Conservation (phyloP, 1,140 invertebrate species). For the Drusus annulatus region DNA sequence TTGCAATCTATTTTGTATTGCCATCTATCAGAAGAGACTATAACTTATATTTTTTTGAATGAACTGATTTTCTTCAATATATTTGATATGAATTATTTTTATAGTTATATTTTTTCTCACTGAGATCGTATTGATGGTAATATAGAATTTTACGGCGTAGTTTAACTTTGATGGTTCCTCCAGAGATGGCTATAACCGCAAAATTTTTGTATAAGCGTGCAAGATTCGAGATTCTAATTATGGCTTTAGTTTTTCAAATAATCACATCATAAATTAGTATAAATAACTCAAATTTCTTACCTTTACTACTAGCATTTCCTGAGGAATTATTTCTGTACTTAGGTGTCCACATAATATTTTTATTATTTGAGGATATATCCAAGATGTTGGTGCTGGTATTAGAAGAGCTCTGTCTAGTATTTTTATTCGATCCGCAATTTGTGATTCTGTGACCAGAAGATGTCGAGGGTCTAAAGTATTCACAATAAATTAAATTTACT, state of each 20-base stretch:
- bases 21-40: neutral
- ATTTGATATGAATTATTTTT: too few species aligned
- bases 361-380: constrained; percentile 13
- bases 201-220: too few species aligned
- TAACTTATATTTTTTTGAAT: neutral
- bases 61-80: too few species aligned
- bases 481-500: neutral
- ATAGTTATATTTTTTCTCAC: too few species aligned
- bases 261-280: neutral
- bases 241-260: neutral
- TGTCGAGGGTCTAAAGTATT: neutral
- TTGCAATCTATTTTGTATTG: neutral
- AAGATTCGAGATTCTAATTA: too few species aligned
- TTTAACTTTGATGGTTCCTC: too few species aligned
- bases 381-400: neutral
- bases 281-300: neutral
- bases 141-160: too few species aligned
- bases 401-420: neutral
- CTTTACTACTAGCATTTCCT: neutral
- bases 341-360: constrained; percentile 30
- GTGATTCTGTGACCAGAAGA: neutral
- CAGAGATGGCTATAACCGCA: too few species aligned
- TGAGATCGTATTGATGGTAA: too few species aligned
- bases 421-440: neutral
- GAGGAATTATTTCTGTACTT: constrained; percentile 24